A percentile compares a stretch with the other conserved stretches of the same genome.
Conservation (phyloP, 2,797 vertebrate species). For the Lycodopsis pacificus region DNA sequence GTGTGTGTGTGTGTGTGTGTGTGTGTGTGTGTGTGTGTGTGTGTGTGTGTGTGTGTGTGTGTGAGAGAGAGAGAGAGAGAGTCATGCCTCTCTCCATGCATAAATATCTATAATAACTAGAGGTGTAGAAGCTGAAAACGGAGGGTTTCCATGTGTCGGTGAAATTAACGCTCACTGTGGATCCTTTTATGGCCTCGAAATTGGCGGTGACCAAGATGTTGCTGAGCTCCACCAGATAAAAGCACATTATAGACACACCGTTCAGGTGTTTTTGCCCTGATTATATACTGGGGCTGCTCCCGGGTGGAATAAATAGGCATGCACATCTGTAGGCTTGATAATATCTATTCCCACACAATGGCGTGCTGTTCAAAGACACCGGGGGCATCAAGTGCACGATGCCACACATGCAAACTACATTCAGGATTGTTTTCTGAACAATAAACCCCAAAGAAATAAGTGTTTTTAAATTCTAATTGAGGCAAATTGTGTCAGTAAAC, state of each 20-base stretch:
- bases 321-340: constrained; percentile 9
- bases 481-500: constrained; percentile 31
- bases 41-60: not conserved
- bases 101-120: not conserved
- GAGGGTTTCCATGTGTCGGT: constrained; percentile 17
- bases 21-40: not conserved
- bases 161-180: constrained; percentile 25
- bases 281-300: constrained; percentile 36
- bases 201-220: constrained; percentile 30
- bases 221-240: constrained; percentile 20
- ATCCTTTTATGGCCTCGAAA: constrained; percentile 40
- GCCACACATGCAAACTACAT: constrained; percentile 12
- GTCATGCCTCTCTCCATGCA: not conserved
- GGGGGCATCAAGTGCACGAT: not conserved
- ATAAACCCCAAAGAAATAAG: constrained; percentile 16
- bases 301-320: constrained; percentile 27
- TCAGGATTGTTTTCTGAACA: constrained; percentile 6
- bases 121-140: constrained; percentile 14
- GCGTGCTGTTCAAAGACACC: constrained; percentile 7
- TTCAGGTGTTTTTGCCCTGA: constrained; percentile 34
- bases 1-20: no score
- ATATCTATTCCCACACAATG: constrained; percentile 17
- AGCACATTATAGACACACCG: constrained; percentile 34
- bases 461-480: constrained; percentile 27
- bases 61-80: constrained; percentile 7